Conservation (phyloP, 2,888 invertebrate species). For the Octodonta nipae region DNA sequence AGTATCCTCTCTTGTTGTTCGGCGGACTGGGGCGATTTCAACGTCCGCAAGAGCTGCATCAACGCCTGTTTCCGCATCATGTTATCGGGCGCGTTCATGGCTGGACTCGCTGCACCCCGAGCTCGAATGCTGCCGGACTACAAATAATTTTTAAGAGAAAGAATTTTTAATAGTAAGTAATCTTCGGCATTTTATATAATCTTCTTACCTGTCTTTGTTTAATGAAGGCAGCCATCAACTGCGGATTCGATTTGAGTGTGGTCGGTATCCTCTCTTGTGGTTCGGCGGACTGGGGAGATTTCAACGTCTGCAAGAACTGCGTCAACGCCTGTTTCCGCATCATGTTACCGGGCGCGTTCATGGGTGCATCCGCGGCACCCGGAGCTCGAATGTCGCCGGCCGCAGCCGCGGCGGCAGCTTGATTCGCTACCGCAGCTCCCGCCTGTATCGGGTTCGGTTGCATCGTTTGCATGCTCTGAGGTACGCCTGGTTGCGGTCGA, state of each 20-base stretch:
- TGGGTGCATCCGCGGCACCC: conserved; percentile 16
- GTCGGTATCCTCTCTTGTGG: conserved; percentile 82
- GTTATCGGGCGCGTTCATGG: conserved; percentile 21
- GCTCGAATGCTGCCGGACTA: no score
- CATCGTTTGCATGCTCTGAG: conserved; percentile 19
- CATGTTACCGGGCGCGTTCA: conserved; percentile 24
- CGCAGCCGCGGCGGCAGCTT: conserved; percentile 22
- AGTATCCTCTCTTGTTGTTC: conserved; percentile 85
- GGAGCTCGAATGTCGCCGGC: conserved; percentile 18
- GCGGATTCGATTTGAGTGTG: conserved; percentile 86
- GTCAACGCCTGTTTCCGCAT: conserved; percentile 57
- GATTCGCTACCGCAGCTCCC: conserved; percentile 21
- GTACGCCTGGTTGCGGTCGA: conserved; percentile 33
- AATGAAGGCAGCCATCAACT: conserved; percentile 88
- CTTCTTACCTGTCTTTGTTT: conserved; percentile 72
- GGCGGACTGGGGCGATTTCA: conserved; percentile 77
- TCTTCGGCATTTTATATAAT: no score
- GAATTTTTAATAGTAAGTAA: no score
- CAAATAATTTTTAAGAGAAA: no score
- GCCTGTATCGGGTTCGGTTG: conserved; percentile 13
- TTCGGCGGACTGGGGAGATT: conserved; percentile 79
- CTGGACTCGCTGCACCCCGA: conserved; percentile 16
- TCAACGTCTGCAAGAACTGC: conserved; percentile 78
- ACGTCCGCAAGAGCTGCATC: conserved; percentile 76
- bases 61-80: conserved; percentile 51